Evolutionary conservation across 2,888 invertebrate genomes (phyloP).

Genomic region (Limnephilus lunatus): DNA sequence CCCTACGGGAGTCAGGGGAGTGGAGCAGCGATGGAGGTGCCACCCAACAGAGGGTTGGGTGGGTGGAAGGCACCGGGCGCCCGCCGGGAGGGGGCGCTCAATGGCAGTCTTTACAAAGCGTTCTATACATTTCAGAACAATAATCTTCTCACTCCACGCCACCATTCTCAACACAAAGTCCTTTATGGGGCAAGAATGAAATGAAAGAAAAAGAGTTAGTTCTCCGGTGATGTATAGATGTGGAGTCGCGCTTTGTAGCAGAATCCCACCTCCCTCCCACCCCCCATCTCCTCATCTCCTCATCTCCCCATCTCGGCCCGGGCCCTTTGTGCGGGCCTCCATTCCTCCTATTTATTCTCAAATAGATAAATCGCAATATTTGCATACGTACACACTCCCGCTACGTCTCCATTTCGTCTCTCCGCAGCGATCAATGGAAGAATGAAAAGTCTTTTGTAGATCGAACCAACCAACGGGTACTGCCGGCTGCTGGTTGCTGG

Average conservation of each 20-base stretch:
- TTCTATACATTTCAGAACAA: conserved; percentile 67
- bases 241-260: conserved; percentile 62
- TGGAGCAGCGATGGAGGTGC: conserved; percentile 48
- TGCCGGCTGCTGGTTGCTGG: background rate
- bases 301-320: conserved; percentile 51
- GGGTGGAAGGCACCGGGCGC: conserved; percentile 67
- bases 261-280: conserved; percentile 60
- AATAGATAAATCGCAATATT: conserved; percentile 66
- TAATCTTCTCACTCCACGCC: conserved; percentile 66
- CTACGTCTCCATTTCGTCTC: conserved; percentile 45
- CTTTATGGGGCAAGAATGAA: conserved; percentile 67
- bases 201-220: conserved; percentile 67
- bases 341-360: conserved; percentile 63
- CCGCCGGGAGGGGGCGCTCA: conserved; percentile 67
- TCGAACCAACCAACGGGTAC: conserved; percentile 39
- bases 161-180: conserved; percentile 66
- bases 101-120: conserved; percentile 67
- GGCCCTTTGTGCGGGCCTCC: conserved; percentile 55
- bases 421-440: conserved; percentile 55
- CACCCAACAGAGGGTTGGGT: conserved; percentile 64
- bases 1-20: conserved; percentile 43
- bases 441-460: conserved; percentile 65
- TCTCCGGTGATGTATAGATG: conserved; percentile 66
- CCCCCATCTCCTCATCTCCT: conserved; percentile 29
- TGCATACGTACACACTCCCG: conserved; percentile 61